Evolutionary conservation across 2,797 vertebrate genomes (phyloP), one percentile per base, ranked within the genome.

Genomic region (Phoxinus dragarum): DNA sequence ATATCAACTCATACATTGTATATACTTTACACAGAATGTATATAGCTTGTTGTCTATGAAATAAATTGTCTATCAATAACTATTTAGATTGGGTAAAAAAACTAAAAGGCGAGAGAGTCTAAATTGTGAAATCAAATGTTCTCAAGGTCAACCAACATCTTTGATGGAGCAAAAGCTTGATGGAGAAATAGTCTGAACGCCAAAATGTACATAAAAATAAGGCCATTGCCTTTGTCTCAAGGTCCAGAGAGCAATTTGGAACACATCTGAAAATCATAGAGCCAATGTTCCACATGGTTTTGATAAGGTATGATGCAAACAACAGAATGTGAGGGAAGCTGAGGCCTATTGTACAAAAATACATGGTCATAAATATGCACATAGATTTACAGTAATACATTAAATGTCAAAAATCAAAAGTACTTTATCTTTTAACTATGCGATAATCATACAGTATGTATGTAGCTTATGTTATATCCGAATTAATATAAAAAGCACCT

Each of bases 201-300:
- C 38, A 14, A 17, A 66, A 34, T 68, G 74, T 69, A 17, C 49
- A 68, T 76, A 76, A 52, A 84, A 77, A 77, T 54, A 69, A 78
- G 38, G 27, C 49, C n/a, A 10, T 38, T 75, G 56, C 56, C 8
- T 76, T 76, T 34, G 69, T 86, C 89, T 84, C 47, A 52, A 34
- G 76, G 88, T 86, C 90, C 89, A 92, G 81, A 82, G 89, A 91
- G 90, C 90, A 89, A 87, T 92, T 94, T 67, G n/a, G 92, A 92
- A 91, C 93, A 94, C 92, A 94, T 94, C 89, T 93, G 93, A 94
- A 92, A 92, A 86, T 88, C 89, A 92, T 90, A 90, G 89, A 92
- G 86, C 89, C 67, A 74, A 91, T 88, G 87, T 89, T 86, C 88
- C 94, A 95, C 92, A 91, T 95, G 94, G 91, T 93, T 94, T 90